Evolutionary conservation across 2,113 vertebrate species (phyloP).

Genomic region (Actinemys pallida): DNA sequence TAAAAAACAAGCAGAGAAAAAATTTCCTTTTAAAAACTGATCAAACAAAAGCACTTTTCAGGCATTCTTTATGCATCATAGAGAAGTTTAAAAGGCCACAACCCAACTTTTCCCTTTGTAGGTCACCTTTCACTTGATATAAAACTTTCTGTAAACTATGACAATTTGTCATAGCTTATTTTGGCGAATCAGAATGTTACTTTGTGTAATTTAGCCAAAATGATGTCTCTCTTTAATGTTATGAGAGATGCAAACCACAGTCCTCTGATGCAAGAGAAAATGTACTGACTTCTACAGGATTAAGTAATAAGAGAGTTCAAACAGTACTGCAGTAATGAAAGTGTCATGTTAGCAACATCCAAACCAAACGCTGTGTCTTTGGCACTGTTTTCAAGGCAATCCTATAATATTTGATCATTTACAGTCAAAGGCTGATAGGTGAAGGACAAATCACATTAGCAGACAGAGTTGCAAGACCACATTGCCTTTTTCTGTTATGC

Average conservation of each 20-base stretch:
- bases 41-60: background rate
- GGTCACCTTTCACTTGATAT: constrained; percentile 48
- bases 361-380: constrained; percentile 29
- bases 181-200: constrained; percentile 20
- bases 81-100: background rate
- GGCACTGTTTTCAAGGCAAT: constrained; percentile 23
- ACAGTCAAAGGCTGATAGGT: constrained; percentile 41
- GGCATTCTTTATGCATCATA: background rate
- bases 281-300: constrained; percentile 47
- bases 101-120: background rate
- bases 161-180: constrained; percentile 52
- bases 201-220: constrained; percentile 39
- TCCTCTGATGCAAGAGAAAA: constrained; percentile 63
- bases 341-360: constrained; percentile 24
- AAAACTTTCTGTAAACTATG: constrained; percentile 23
- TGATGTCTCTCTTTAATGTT: constrained; percentile 55
- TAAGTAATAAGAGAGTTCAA: constrained; percentile 55
- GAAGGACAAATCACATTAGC: constrained; percentile 35
- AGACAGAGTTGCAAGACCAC: constrained; percentile 31
- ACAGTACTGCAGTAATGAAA: constrained; percentile 1
- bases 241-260: constrained; percentile 62
- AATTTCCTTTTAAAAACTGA: background rate
- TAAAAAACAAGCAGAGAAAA: background rate
- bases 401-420: constrained; percentile 19
- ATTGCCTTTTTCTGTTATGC: constrained; percentile 32